These are phyloP conservation scores for Morpho achilles DNA, from an alignment of 2,888 invertebrate species.

Conservation along the genomic window DNA sequence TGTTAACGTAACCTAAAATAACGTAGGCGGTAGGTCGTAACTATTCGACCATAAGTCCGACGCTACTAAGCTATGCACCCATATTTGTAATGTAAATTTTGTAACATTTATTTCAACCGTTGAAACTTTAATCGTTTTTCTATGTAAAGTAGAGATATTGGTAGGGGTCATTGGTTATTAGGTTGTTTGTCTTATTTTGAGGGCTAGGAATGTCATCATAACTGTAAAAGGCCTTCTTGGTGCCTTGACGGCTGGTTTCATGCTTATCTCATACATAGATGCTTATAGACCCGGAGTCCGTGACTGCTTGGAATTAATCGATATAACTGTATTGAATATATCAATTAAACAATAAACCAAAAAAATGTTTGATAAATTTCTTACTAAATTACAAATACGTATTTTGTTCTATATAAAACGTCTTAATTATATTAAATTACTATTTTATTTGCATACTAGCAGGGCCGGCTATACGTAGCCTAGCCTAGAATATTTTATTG, in stretches of 20 bases:
- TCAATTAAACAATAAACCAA: too few relatives aligned
- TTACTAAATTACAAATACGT: too few relatives aligned
- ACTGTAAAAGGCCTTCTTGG: slow-evolving; percentile 28
- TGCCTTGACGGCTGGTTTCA: slow-evolving; percentile 25
- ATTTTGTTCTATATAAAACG: too few relatives aligned
- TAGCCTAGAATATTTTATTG: too few relatives aligned
- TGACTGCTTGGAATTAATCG: neutral
- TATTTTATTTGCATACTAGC: too few relatives aligned
- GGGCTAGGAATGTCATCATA: slow-evolving; percentile 29
- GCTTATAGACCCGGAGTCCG: neutral
- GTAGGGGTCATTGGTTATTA: slow-evolving; percentile 24
- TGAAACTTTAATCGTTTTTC: slow-evolving; percentile 32
- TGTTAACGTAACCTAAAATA: neutral
- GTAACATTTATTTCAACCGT: slow-evolving; percentile 22
- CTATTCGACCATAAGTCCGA: neutral
- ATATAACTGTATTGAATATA: too few relatives aligned
- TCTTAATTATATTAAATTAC: too few relatives aligned
- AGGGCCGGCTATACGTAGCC: too few relatives aligned
- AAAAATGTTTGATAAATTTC: too few relatives aligned
- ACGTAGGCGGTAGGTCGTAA: neutral
- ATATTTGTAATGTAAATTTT: slow-evolving; percentile 22
- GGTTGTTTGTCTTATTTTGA: slow-evolving; percentile 31
- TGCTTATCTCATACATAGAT: slow-evolving; percentile 16
- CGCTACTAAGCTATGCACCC: slow-evolving; percentile 15
- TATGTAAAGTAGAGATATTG: slow-evolving; percentile 30